Conservation (phyloP, 1,140 invertebrate genomes). For the Trichonephila inaurata region DNA sequence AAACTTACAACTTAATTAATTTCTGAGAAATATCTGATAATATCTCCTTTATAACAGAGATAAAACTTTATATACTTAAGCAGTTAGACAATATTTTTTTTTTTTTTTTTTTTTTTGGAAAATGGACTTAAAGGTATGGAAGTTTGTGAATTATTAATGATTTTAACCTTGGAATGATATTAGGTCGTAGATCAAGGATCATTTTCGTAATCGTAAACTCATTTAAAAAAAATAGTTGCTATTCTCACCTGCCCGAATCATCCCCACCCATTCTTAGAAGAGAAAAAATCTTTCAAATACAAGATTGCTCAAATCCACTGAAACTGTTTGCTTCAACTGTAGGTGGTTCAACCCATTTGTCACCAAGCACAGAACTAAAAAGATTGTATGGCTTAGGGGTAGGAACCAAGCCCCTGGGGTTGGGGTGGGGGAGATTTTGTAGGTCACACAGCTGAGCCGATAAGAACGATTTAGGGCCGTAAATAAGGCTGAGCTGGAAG, state of each 20-base stretch:
- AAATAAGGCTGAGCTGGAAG: conserved; percentile 53
- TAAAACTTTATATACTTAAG: too few species aligned
- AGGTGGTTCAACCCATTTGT: conserved; percentile 54
- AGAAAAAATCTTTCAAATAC: conserved; percentile 11
- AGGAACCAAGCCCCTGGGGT: not conserved
- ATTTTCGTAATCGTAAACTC: not conserved
- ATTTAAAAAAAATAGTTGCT: not conserved
- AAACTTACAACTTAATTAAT: too few species aligned
- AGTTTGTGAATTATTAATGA: not conserved
- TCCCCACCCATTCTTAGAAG: conserved; percentile 7
- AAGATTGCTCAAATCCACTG: conserved; percentile 40
- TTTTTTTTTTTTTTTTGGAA: too few species aligned
- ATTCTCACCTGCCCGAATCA: conserved; percentile 30
- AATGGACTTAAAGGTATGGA: too few species aligned
- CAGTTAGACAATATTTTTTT: too few species aligned
- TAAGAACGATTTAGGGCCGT: conserved; percentile 48
- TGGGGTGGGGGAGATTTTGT: conserved; percentile 40
- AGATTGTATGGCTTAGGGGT: not conserved
- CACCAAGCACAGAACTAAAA: conserved; percentile 24
- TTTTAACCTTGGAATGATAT: not conserved
- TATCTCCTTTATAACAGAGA: too few species aligned
- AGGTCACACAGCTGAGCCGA: conserved; percentile 47
- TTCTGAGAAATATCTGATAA: too few species aligned
- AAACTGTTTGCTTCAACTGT: conserved; percentile 35
- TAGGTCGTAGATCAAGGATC: not conserved